phyloP scores from a whole-genome alignment of 2,797 vertebrate species.

The Argyrosomus regius region DNA sequence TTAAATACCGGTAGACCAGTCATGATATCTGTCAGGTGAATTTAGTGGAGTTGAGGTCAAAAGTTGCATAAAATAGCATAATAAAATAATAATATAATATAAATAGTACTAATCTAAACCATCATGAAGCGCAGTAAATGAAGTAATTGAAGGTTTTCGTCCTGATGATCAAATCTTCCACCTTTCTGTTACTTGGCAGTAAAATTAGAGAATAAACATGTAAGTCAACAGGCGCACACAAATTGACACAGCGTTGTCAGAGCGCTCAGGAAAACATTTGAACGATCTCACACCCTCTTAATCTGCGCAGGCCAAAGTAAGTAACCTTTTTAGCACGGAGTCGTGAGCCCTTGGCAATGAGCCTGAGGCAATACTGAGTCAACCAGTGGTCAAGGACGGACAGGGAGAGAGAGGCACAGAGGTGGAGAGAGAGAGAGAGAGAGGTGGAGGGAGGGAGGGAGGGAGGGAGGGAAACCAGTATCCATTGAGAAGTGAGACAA shows the following conservation, averaged over 20 bases:
- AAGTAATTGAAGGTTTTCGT: background rate
- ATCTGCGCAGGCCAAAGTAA: constrained; percentile 42
- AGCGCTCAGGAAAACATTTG: constrained; percentile 21
- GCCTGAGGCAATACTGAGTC: constrained; percentile 61
- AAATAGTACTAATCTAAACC: background rate
- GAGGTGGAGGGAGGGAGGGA: background rate
- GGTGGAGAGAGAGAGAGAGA: constrained; percentile 5
- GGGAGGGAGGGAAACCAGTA: constrained; percentile 44
- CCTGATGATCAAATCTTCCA: background rate
- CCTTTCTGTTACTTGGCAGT: constrained; percentile 1
- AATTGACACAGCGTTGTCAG: constrained; percentile 17
- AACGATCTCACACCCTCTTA: constrained; percentile 43
- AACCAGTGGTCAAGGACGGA: constrained; percentile 67
- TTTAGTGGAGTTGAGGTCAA: background rate
- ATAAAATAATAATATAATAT: too few species aligned
- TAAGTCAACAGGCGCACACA: background rate
- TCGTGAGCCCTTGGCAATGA: constrained; percentile 54
- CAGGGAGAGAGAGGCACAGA: constrained; percentile 15
- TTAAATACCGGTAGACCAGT: background rate
- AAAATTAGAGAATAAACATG: constrained; percentile 28
- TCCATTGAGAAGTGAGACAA: constrained; percentile 68
- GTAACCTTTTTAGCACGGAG: constrained; percentile 52
- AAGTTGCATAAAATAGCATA: background rate
- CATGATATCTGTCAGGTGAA: background rate
- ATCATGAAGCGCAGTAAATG: background rate